Conservation (phyloP, 2,888 invertebrate genomes). For the Syritta pipiens region DNA sequence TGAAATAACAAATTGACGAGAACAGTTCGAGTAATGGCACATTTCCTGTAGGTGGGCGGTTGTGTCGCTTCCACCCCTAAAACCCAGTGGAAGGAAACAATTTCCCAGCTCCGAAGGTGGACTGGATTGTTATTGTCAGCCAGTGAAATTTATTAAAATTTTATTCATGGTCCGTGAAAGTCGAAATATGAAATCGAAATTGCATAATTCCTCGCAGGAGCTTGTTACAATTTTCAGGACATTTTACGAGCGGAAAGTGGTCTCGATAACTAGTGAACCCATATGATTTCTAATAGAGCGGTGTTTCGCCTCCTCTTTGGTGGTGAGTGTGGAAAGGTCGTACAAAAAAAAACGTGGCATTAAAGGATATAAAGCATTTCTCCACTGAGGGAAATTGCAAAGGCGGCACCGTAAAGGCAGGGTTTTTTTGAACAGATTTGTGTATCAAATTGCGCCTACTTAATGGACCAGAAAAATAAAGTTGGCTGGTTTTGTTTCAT, state of each 20-base stretch:
- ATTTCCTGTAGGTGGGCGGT: conserved; percentile 46
- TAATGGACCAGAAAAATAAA: conserved; percentile 63
- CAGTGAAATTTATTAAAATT: conserved; percentile 39
- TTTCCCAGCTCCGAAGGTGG: conserved; percentile 51
- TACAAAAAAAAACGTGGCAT: not conserved
- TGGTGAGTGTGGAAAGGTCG: too few species aligned
- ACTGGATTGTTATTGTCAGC: conserved; percentile 55
- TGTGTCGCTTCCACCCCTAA: conserved; percentile 1
- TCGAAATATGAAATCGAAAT: conserved; percentile 34
- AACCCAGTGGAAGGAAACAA: conserved; percentile 41
- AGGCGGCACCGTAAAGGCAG: conserved; percentile 6
- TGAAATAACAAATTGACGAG: conserved; percentile 65
- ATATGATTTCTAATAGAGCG: not conserved
- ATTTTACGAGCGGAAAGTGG: not conserved
- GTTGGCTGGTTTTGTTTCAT: conserved; percentile 43
- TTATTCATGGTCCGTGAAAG: conserved; percentile 40
- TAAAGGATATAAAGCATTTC: conserved; percentile 24
- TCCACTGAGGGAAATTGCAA: conserved; percentile 26
- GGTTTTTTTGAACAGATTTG: conserved; percentile 50
- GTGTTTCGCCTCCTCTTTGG: not conserved
- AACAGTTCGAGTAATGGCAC: conserved; percentile 66
- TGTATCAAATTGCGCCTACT: conserved; percentile 59
- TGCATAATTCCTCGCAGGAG: not conserved
- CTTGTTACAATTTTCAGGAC: conserved; percentile 1
- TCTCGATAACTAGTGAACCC: conserved; percentile 6